Percentiles rank a stretch among this genome's conserved stretches.
Evolutionary conservation across 64 coral and sea anemone genomes (phyloP).

Genomic region (Pocillopora verrucosa): DNA sequence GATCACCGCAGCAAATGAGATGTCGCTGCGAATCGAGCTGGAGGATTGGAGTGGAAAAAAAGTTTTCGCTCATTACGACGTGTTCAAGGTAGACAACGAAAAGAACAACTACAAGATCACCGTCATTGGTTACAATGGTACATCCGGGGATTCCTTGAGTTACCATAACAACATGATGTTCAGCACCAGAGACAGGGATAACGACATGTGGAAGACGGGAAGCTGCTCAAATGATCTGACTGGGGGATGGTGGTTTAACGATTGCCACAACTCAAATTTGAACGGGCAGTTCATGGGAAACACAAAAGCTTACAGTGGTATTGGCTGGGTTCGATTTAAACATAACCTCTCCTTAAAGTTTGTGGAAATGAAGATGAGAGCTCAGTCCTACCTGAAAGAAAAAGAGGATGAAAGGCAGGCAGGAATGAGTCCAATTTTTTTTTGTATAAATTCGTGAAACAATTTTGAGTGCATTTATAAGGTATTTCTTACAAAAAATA

Average conservation of each 20-base stretch:
- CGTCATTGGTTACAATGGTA: conserved; percentile 39
- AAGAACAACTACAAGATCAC: conserved; percentile 40
- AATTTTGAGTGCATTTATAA: no score
- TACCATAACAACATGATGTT: conserved; percentile 70
- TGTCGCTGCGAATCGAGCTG: conserved; percentile 53
- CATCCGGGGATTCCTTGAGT: conserved; percentile 50
- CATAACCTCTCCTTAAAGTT: conserved; percentile 68
- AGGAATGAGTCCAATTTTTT: no score
- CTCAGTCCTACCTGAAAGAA: conserved; percentile 29
- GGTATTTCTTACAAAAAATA: no score
- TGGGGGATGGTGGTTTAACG: no score
- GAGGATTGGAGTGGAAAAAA: conserved; percentile 39
- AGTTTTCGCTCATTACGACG: conserved; percentile 32
- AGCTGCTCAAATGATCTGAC: no score
- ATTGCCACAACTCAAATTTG: conserved; percentile 14
- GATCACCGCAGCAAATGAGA: conserved; percentile 16
- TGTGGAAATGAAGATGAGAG: conserved; percentile 63
- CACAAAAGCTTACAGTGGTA: conserved; percentile 53
- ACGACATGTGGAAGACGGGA: no score
- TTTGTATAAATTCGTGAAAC: no score
- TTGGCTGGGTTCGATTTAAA: conserved; percentile 52
- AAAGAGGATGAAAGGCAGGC: no score
- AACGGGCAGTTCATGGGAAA: conserved; percentile 64
- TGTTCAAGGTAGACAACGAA: conserved; percentile 47
- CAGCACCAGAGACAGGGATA: conserved; percentile 33